phyloP scores from a whole-genome alignment of 2,797 vertebrate genomes.

The Kryptolebias ocellatus region DNA sequence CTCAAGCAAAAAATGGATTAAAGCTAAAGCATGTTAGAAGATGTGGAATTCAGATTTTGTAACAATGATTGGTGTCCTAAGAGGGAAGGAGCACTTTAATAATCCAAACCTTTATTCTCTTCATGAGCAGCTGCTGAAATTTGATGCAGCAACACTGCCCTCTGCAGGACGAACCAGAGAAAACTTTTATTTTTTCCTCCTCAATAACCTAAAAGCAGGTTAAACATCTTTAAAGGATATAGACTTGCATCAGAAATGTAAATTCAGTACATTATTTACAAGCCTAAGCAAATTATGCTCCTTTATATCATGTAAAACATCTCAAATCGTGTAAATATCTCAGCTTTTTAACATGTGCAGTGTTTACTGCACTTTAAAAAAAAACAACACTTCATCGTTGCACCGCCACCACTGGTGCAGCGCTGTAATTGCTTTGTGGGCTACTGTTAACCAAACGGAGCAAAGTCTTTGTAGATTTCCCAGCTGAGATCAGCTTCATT shows the following conservation, averaged over 20 bases:
- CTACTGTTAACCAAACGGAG: slow-evolving; percentile 32
- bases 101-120: too few relatives aligned
- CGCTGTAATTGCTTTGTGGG: slow-evolving; percentile 17
- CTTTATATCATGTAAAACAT: too few relatives aligned
- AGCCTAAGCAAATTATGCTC: background rate
- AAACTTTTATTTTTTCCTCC: background rate
- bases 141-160: slow-evolving; percentile 55
- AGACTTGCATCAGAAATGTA: slow-evolving; percentile 1
- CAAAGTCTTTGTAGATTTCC: slow-evolving; percentile 36
- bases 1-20: slow-evolving; percentile 43
- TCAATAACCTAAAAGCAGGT: background rate
- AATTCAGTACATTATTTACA: background rate
- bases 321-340: too few relatives aligned
- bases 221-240: background rate
- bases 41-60: too few relatives aligned
- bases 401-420: slow-evolving; percentile 1
- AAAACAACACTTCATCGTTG: background rate
- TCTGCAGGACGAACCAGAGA: slow-evolving; percentile 45
- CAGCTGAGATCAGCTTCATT: slow-evolving; percentile 40
- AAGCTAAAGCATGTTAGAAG: slow-evolving; percentile 24
- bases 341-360: too few relatives aligned
- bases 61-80: too few relatives aligned
- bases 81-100: too few relatives aligned
- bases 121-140: background rate
- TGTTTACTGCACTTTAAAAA: too few relatives aligned